These are phyloP conservation scores for Diplodus puntazzo DNA, from an alignment of 2,797 vertebrate species.

Conservation along the genomic window DNA sequence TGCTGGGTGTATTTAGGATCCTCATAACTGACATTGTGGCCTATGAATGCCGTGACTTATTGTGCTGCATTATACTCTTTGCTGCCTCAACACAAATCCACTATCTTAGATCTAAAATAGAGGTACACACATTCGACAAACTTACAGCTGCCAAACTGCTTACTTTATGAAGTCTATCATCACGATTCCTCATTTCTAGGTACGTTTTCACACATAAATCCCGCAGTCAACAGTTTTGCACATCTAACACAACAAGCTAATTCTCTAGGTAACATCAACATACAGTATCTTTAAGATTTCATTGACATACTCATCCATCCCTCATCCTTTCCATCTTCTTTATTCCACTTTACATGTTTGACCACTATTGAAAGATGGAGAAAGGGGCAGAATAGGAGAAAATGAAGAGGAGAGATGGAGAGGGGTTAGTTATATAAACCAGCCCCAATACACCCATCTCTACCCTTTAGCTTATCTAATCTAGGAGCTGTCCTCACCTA, in stretches of 20 bases:
- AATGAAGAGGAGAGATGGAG: constrained; percentile 71
- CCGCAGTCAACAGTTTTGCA: constrained; percentile 37
- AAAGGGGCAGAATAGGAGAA: constrained; percentile 76
- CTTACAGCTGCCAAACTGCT: constrained; percentile 20
- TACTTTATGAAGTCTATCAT: constrained; percentile 23
- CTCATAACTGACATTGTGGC: neutral
- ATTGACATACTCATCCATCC: constrained; percentile 76
- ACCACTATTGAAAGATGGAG: constrained; percentile 80
- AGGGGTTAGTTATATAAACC: constrained; percentile 73
- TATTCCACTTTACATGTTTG: constrained; percentile 78
- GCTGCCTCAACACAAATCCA: constrained; percentile 5
- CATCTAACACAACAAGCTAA: constrained; percentile 43
- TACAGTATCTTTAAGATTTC: constrained; percentile 61
- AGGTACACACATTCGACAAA: constrained; percentile 22
- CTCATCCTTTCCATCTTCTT: constrained; percentile 77
- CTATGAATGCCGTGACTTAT: neutral
- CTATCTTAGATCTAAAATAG: constrained; percentile 9
- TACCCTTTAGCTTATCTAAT: constrained; percentile 51
- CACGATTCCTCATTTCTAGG: constrained; percentile 21
- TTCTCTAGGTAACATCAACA: constrained; percentile 52
- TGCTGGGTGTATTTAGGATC: neutral
- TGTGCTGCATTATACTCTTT: constrained; percentile 3
- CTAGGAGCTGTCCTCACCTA: constrained; percentile 42
- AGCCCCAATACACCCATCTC: constrained; percentile 60
- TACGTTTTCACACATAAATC: constrained; percentile 33